phyloP scores from a whole-genome alignment of 92 coral and sea anemone species.

The Epizoanthus stellaris region DNA sequence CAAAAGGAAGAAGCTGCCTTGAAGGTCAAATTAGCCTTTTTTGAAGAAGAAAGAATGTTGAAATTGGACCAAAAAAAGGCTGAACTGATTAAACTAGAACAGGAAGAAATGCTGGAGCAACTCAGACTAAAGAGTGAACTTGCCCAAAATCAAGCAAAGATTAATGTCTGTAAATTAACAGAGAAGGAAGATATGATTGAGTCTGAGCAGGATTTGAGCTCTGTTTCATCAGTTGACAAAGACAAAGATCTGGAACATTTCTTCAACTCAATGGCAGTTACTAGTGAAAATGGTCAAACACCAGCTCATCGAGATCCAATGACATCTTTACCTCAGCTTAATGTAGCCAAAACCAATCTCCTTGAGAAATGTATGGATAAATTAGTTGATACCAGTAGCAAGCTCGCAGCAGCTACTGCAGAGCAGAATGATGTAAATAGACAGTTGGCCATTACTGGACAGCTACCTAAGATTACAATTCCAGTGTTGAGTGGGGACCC shows the following conservation, averaged over 20 bases:
- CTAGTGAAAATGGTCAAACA: no score
- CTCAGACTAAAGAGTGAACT: constrained; percentile 3
- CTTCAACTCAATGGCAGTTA: no score
- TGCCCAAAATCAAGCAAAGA: constrained; percentile 33
- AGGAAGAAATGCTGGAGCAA: constrained; percentile 9
- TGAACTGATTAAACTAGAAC: background rate
- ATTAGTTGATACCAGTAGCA: constrained; percentile 29
- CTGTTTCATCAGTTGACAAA: constrained; percentile 5
- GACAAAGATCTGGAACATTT: background rate
- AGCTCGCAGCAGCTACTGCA: constrained; percentile 3
- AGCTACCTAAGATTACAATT: constrained; percentile 20
- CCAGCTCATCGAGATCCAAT: no score
- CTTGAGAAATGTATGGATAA: constrained; percentile 30
- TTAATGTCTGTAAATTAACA: constrained; percentile 13
- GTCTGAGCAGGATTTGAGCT: background rate
- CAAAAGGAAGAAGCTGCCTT: constrained; percentile 22
- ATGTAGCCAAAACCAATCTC: background rate
- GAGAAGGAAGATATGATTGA: background rate
- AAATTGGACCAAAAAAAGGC: constrained; percentile 20
- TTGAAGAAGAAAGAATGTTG: constrained; percentile 23
- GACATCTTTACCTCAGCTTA: no score
- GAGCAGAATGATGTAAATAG: constrained; percentile 30
- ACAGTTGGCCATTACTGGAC: background rate
- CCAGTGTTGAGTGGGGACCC: constrained; percentile 42
- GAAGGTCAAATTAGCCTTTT: constrained; percentile 1